Evolutionary conservation across 2,113 vertebrate species (phyloP), one percentile per base, ranked within the genome.

Genomic region (Apeltes quadracus): DNA sequence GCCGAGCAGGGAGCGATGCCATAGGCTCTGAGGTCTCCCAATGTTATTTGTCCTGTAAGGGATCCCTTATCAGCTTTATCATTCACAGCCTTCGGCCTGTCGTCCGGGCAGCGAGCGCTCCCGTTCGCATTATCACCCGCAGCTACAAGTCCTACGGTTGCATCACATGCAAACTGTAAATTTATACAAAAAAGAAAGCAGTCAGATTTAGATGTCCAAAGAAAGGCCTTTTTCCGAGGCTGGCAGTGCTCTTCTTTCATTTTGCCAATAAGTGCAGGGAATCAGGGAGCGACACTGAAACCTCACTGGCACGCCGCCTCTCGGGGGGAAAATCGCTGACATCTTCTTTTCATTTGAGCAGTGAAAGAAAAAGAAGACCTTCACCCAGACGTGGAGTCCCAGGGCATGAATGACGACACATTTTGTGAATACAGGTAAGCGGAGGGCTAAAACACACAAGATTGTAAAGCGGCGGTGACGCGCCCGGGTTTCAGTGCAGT

Each of bases 281-380:
- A 55, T 75, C 15, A 18, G 63, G 64, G 68, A 65, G 16, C 14
- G 55, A 54, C 23, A 32, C 18, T 68, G n/a, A 72, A 53, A 73
- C 62, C 65, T 79, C 71, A 55, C 46, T 58, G 43, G 53, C 69
- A 61, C n/a, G 53, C 11, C 7, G 14, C 61, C 82, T 81, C 71
- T 61, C 57, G 69, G 73, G 80, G 39, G 46, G 29, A 48, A 87
- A 80, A 63, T 77, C 43, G 41, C 82, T 87, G 50, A 84, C 79
- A 55, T 84, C 53, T 61, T 44, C 23, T 83, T 69, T 70, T 73
- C 34, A n/a, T 82, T 85, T 72, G 81, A 91, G 73, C 88, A 98
- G 97, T 98, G 48, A 98, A 98, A 93, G 97, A 98, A 87, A 98
- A 98, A 77, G 97, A 98, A 91, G 97, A 98, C 89, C 94, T 98